A percentile compares a stretch with the other conserved stretches of the same genome.
phyloP scores from a whole-genome alignment of 2,113 vertebrate species.

The Malurus elegans region DNA sequence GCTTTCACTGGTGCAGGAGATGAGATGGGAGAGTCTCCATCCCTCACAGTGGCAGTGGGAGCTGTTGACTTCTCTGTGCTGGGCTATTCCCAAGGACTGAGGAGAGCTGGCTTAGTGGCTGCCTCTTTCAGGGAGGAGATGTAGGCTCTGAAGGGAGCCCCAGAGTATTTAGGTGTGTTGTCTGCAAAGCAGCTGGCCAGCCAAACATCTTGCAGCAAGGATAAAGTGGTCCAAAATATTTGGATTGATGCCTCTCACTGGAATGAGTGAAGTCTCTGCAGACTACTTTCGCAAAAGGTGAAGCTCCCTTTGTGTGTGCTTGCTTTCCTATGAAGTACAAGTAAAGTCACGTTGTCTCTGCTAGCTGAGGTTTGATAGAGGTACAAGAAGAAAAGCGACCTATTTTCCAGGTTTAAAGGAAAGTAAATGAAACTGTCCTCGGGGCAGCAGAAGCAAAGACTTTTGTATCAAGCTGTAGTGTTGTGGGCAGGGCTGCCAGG shows the following conservation, averaged over 20 bases:
- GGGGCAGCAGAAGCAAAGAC: background rate
- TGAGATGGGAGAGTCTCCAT: background rate
- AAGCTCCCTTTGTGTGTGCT: background rate
- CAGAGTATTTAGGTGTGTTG: background rate
- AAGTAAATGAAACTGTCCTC: slow-evolving; percentile 42
- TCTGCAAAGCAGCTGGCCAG: background rate
- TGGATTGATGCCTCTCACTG: rapidly evolving
- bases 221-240: background rate
- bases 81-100: background rate
- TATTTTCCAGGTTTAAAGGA: slow-evolving; percentile 47
- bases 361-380: slow-evolving; percentile 3
- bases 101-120: background rate
- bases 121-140: background rate
- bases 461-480: background rate
- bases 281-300: background rate
- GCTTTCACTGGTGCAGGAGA: background rate
- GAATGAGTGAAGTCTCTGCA: background rate
- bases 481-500: slow-evolving; percentile 9
- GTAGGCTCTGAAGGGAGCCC: background rate
- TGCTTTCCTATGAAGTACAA: background rate
- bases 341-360: background rate
- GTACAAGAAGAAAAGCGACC: background rate
- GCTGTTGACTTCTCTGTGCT: background rate
- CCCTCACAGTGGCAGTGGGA: background rate
- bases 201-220: background rate